Percentiles rank a stretch among this genome's conserved stretches.
Evolutionary conservation across 2,888 invertebrate genomes (phyloP).

Genomic region (Iphiclides podalirius): DNA sequence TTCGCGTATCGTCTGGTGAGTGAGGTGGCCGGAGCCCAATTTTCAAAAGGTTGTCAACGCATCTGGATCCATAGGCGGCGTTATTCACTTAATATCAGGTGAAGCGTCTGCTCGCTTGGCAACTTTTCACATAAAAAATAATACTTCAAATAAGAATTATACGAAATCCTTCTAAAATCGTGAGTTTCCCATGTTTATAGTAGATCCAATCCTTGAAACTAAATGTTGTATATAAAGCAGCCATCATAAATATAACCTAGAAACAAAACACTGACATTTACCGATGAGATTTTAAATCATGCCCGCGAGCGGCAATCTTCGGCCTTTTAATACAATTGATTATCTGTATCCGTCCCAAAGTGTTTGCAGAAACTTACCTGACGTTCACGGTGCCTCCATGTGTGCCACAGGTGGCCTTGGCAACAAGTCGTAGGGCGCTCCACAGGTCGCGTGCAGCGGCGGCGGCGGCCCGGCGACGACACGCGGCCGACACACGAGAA

Average conservation of each 20-base stretch:
- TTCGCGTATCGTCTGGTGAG: no score
- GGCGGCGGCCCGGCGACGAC: slow-evolving; percentile 30
- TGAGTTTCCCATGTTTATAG: no score
- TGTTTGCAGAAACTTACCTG: slow-evolving; percentile 53
- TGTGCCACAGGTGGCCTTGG: slow-evolving; percentile 71
- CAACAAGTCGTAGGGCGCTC: slow-evolving; percentile 67
- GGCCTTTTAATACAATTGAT: background rate
- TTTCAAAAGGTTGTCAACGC: no score
- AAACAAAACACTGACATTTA: slow-evolving; percentile 4
- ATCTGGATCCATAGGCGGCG: no score
- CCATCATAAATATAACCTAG: slow-evolving; percentile 6
- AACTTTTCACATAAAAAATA: no score
- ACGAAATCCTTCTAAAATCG: no score
- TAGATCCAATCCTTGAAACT: background rate
- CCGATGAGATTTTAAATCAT: background rate
- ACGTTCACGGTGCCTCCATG: slow-evolving; percentile 63
- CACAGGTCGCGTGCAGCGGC: slow-evolving; percentile 56
- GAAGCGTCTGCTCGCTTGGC: no score
- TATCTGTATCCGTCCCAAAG: slow-evolving; percentile 40
- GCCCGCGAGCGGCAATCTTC: background rate
- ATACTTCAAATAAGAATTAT: no score
- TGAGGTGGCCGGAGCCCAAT: no score
- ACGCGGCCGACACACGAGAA: slow-evolving; percentile 33
- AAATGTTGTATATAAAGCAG: background rate
- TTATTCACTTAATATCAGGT: no score